Evolutionary conservation across 2,797 vertebrate genomes (phyloP), one percentile per base, ranked within the genome.

Genomic region (Triplophysa yarkandensis): DNA sequence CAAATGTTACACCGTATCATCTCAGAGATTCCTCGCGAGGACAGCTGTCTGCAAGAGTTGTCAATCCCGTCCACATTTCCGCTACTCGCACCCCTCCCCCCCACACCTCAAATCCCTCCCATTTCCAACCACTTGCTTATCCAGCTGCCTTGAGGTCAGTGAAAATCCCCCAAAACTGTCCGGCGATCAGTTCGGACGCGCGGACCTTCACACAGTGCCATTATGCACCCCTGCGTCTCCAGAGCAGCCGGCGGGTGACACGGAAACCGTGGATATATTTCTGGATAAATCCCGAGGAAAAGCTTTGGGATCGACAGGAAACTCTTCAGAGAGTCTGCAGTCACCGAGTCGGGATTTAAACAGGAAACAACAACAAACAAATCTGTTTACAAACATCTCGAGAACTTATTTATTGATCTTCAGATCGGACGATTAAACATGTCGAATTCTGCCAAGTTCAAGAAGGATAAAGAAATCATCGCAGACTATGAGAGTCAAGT

Each of bases 381-480:
- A 17, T 17, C 58, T n/a, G 44, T 55, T 73, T 64, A 1, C 34
- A 32, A 74, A 66, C 25, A 46, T n/a, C 30, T 13, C 44, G 36
- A 3, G 6, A n/a, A 46, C 50, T 58, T 17, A 57, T 66, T 14
- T 17, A 6, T 34, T n/a, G 62, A 19, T 65, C 54, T 6, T 16
- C 16, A 0, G n/a, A 19, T 9, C 1, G 46, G 19, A 50, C 46
- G 46, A 27, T 57, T 46, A 52, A 95, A 92, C 88, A 98, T 98
- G 96, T 98, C 97, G 85, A 91, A 94, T 46, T 89, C 91, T 28
- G 16, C 58, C 91, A 93, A 94, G 93, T 96, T 95, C 87, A 98
- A 98, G 88, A 98, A 98, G 91, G 97, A 98, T 93, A 98, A 98
- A 92, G 97, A 98, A 84, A 98, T 98, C 82, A 95, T 98, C 85